Percentiles rank a stretch among this genome's conserved stretches.
These are phyloP conservation scores for Chelon labrosus DNA, from an alignment of 2,797 vertebrate species.

Conservation along the genomic window DNA sequence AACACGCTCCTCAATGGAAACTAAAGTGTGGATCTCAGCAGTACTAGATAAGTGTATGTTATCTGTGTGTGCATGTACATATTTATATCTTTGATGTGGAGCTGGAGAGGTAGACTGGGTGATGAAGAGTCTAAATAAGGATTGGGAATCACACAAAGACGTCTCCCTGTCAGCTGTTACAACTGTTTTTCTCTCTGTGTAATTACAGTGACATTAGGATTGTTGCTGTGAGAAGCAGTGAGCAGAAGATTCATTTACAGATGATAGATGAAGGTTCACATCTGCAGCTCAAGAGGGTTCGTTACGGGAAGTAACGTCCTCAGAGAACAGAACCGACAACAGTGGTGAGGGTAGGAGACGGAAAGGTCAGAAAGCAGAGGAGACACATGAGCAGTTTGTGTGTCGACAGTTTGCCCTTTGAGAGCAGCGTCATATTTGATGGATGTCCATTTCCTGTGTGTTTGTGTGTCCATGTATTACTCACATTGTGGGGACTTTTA, in stretches of 20 bases:
- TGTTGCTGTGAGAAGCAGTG: neutral
- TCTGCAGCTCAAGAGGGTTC: neutral
- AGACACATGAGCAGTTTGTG: conserved; percentile 4
- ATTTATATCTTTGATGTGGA: conserved; percentile 32
- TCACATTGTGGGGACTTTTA: neutral
- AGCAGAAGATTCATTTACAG: neutral
- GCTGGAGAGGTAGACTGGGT: conserved; percentile 10
- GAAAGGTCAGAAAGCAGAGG: conserved; percentile 3
- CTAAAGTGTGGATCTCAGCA: too few species aligned
- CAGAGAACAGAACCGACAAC: too few species aligned
- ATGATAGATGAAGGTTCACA: neutral
- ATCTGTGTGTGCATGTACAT: too few species aligned
- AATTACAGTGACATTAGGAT: neutral
- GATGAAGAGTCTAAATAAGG: conserved; percentile 8
- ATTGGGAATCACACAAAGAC: neutral
- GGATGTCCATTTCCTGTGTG: conserved; percentile 9
- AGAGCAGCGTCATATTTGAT: conserved; percentile 14
- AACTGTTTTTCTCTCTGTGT: neutral
- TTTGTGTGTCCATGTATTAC: neutral
- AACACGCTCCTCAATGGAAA: too few species aligned
- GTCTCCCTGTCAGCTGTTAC: neutral
- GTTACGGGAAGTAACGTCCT: neutral
- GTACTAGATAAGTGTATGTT: too few species aligned
- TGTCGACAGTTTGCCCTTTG: conserved; percentile 11
- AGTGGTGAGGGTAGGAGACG: neutral